phyloP scores from a whole-genome alignment of 2,797 vertebrate genomes.

The Amblyopsis hoosieri region DNA sequence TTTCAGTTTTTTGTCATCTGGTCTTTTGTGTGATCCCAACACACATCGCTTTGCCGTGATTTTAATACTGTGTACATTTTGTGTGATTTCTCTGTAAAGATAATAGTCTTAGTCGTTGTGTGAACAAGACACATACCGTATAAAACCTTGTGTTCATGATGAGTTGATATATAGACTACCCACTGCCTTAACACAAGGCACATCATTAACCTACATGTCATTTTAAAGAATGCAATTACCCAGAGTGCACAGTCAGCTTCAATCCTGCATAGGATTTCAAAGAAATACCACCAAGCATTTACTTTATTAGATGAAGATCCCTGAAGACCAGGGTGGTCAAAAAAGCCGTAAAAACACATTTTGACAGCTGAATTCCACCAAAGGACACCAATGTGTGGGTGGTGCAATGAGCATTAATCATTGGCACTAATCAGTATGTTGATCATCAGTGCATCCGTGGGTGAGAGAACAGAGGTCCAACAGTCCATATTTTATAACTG shows the following conservation, averaged over 20 bases:
- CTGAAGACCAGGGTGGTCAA: slow-evolving; percentile 16
- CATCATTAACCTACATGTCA: slow-evolving; percentile 60
- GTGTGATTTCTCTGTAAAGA: neutral
- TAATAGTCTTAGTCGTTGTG: slow-evolving; percentile 1
- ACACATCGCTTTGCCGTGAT: too few relatives aligned
- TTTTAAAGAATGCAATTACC: slow-evolving; percentile 59
- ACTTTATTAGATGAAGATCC: slow-evolving; percentile 50
- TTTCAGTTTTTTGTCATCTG: too few relatives aligned
- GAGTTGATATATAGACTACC: slow-evolving; percentile 16
- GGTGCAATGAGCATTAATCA: slow-evolving; percentile 10
- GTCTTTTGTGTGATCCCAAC: too few relatives aligned
- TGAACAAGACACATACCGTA: slow-evolving; percentile 5
- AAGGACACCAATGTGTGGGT: slow-evolving; percentile 3
- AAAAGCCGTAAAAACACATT: slow-evolving; percentile 36
- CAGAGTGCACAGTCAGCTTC: slow-evolving; percentile 58
- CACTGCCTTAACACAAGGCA: slow-evolving; percentile 29
- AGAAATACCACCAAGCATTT: slow-evolving; percentile 19
- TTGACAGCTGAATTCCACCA: slow-evolving; percentile 1
- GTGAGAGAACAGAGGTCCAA: slow-evolving; percentile 1
- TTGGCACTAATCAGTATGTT: slow-evolving; percentile 5
- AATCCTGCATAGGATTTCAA: slow-evolving; percentile 43
- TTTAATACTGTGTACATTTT: too few relatives aligned
- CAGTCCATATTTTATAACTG: too few relatives aligned
- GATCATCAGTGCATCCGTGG: neutral
- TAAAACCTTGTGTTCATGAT: slow-evolving; percentile 26